These are phyloP conservation scores for Tortrix viridana DNA, from an alignment of 2,888 invertebrate species.

Conservation along the genomic window DNA sequence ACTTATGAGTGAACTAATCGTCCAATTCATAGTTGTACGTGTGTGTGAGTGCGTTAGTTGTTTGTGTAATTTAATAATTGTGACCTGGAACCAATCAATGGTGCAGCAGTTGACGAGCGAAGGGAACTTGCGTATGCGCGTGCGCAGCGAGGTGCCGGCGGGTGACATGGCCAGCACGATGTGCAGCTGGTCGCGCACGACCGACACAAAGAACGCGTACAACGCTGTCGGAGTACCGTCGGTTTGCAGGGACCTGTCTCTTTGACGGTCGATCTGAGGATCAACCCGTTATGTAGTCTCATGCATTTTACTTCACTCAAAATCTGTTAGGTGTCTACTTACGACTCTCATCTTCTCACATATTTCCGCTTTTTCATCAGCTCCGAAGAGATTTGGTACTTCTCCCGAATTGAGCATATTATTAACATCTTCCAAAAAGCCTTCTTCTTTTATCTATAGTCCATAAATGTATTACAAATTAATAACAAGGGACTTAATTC, in stretches of 20 bases:
- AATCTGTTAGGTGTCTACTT: constrained; percentile 45
- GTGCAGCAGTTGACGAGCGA: constrained; percentile 97
- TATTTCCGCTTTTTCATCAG: constrained; percentile 94
- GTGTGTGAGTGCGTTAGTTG: background rate
- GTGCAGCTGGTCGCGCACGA: constrained; percentile 95
- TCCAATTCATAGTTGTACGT: too few species aligned
- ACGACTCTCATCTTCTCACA: constrained; percentile 95
- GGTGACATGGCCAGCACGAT: constrained; percentile 95
- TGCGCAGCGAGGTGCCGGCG: constrained; percentile 93
- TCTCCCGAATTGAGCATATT: constrained; percentile 97
- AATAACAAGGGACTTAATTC: too few species aligned
- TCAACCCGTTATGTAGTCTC: background rate
- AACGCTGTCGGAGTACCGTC: constrained; percentile 96
- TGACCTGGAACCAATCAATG: constrained; percentile 96
- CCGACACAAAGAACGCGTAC: constrained; percentile 94
- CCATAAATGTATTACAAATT: too few species aligned
- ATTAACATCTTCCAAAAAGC: constrained; percentile 96
- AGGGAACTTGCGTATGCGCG: constrained; percentile 94
- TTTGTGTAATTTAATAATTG: background rate
- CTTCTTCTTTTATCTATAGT: constrained; percentile 93
- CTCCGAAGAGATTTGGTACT: constrained; percentile 94
- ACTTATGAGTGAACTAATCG: too few species aligned
- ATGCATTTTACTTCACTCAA: background rate
- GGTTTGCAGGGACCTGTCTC: constrained; percentile 93
- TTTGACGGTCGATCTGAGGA: constrained; percentile 91